These are phyloP conservation scores for Arvicanthis niloticus DNA, from an alignment of 2,113 vertebrate genomes.

Conservation along the genomic window DNA sequence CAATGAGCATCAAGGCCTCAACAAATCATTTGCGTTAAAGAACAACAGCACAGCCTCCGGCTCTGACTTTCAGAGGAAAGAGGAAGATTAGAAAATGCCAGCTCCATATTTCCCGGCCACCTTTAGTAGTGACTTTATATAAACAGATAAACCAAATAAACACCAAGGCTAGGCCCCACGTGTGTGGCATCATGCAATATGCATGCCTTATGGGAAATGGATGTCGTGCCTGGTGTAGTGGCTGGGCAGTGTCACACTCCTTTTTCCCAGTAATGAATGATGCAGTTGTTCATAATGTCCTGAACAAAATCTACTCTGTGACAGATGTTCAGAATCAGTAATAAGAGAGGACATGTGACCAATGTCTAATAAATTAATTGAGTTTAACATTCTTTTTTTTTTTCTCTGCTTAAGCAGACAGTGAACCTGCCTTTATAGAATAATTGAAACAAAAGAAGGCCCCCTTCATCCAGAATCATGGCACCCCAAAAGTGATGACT, in stretches of 20 bases:
- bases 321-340: conserved; percentile 74
- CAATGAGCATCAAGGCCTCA: background rate
- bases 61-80: conserved; percentile 4
- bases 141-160: background rate
- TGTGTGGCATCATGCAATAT: rapidly evolving
- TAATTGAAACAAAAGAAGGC: background rate
- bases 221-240: background rate
- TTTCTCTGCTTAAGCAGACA: background rate
- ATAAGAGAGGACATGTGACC: conserved; percentile 46
- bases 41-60: background rate
- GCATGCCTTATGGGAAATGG: background rate
- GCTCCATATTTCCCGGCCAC: background rate
- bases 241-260: background rate
- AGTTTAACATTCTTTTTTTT: conserved; percentile 20
- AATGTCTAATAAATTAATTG: conserved; percentile 56
- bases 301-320: conserved; percentile 71
- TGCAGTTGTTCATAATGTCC: conserved; percentile 69
- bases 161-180: background rate
- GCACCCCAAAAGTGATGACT: background rate
- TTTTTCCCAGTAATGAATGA: conserved; percentile 42
- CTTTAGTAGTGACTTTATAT: background rate
- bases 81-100: background rate
- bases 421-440: background rate
- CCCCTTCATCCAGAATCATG: background rate
- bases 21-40: background rate